These are phyloP conservation scores for Campylorhamphus procurvoides DNA, from an alignment of 2,113 vertebrate species.

Conservation along the genomic window DNA sequence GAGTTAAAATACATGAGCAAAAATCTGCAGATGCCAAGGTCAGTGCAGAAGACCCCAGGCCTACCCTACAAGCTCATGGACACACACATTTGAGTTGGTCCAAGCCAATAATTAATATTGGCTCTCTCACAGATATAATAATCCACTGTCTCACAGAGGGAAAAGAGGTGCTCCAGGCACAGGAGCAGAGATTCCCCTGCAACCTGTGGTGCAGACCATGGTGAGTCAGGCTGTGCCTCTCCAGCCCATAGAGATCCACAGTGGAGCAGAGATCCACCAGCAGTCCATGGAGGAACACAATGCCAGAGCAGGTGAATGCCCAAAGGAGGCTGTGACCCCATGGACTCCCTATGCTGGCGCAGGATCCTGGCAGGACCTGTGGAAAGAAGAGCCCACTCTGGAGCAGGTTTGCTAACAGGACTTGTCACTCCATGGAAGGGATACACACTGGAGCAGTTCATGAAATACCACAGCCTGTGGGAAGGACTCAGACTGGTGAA, in stretches of 20 bases:
- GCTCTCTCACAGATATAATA: background rate
- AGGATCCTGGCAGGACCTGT: background rate
- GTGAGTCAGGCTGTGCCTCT: background rate
- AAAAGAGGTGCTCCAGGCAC: fast-evolving
- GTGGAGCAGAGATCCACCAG: background rate
- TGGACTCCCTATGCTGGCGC: background rate
- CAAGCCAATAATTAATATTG: background rate
- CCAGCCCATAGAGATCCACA: fast-evolving
- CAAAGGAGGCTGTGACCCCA: background rate
- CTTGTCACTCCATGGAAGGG: background rate
- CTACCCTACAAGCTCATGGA: background rate
- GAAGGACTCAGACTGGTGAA: background rate
- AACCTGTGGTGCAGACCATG: background rate
- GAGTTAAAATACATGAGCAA: background rate
- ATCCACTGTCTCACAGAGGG: background rate
- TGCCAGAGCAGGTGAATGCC: background rate
- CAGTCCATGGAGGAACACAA: background rate
- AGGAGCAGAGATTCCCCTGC: background rate
- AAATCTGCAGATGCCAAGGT: background rate
- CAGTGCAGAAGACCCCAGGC: background rate
- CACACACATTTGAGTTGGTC: background rate
- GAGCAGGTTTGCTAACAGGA: background rate
- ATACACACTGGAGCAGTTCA: background rate
- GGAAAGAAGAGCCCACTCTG: background rate
- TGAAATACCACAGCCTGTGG: background rate